Percentiles rank a stretch among this genome's conserved stretches.
Conservation (phyloP, 35 echinoderm and acorn worm genomes). For the Amphiura filiformis region DNA sequence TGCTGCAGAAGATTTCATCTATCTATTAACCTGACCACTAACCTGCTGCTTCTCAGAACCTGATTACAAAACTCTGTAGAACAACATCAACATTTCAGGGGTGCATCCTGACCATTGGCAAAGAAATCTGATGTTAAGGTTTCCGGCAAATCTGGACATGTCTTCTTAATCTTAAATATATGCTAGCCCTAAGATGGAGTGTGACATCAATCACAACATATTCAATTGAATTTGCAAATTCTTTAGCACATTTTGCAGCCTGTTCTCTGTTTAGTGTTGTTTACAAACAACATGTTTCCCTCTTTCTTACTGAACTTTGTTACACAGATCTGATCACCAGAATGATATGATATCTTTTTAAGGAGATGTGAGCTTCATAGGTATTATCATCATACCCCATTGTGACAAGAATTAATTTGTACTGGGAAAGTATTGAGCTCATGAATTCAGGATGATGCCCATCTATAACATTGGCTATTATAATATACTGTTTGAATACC, state of each 20-base stretch:
- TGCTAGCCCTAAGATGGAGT: neutral
- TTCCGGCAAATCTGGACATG: neutral
- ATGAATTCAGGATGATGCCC: neutral
- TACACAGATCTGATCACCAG: neutral
- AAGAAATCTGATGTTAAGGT: neutral
- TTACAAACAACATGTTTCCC: neutral
- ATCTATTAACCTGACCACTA: neutral
- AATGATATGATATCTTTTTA: neutral
- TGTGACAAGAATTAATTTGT: neutral
- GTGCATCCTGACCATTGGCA: neutral
- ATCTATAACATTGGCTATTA: neutral
- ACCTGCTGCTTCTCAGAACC: neutral
- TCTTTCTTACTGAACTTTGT: neutral
- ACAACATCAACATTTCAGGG: neutral
- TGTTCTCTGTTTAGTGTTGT: slow-evolving; percentile 1
- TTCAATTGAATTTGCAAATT: neutral
- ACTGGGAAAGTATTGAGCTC: neutral
- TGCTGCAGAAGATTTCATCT: neutral
- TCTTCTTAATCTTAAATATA: neutral
- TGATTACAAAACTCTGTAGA: neutral
- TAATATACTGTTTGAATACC: neutral
- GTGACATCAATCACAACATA: neutral
- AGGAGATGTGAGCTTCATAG: neutral
- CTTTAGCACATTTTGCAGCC: neutral
- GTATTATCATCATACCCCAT: neutral